Evolutionary conservation across 2,888 invertebrate species (phyloP), one percentile per base, ranked within the genome.

Genomic region (Automeris io): DNA sequence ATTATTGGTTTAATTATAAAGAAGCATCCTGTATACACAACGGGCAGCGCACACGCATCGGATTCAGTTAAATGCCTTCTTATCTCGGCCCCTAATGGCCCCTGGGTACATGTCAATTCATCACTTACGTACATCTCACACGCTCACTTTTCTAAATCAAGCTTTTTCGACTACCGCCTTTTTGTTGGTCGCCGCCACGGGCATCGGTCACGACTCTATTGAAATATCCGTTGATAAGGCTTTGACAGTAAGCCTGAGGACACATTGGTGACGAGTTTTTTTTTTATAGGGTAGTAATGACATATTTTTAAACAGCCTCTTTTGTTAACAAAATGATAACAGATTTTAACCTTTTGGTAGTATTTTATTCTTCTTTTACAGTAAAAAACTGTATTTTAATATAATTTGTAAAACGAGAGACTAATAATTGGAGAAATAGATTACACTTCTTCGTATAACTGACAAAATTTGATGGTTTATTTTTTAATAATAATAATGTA

Each of bases 31-130:
- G 58, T 71, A 61, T 38, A 21, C 26, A 45, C 41, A 39, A 44
- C 47, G 51, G 49, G 55, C 50, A 46, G 57, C 54, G 62, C 59
- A 68, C 62, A 62, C 59, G 65, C 64, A 60, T 66, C 65, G 72
- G 74, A 76, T 75, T 73, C 74, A 80, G 82, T 80, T 76, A 82
- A 83, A 81, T 77, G 80, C 57, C 70, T 73, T 59, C 70, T 83
- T 85, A 85, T 85, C 85, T 73, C 60, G 41, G 52, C 45, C 70
- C 70, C 75, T 82, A 85, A 83, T 83, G 85, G 85, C 70, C 66
- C 57, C 72, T n/a, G 59, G 63, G 64, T 74, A 85, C 83, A 83
- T 76, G 82, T 82, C 85, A 82, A 85, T 85, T 82, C 83, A 82
- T 85, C 85, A 83, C 81, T 66, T 62, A 66, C 61, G 54, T 57